A percentile compares a stretch with the other conserved stretches of the same genome.
Conservation (phyloP, 2,888 invertebrate genomes). For the Platycheirus rosarum region DNA sequence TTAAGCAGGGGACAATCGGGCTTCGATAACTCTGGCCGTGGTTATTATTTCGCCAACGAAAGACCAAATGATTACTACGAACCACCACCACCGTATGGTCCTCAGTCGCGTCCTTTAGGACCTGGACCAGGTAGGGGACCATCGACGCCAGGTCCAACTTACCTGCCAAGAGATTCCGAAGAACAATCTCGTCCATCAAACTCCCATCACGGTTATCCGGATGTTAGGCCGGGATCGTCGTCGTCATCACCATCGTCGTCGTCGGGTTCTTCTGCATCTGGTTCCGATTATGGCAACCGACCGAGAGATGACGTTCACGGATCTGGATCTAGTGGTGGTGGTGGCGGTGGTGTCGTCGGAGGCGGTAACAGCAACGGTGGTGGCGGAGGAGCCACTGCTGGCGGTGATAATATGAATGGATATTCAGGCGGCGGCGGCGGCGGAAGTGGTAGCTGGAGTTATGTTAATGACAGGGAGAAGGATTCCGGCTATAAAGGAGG, state of each 20-base stretch:
- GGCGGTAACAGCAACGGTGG: constrained; percentile 46
- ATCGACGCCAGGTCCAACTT: constrained; percentile 61
- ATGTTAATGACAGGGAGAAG: constrained; percentile 76
- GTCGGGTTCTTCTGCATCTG: constrained; percentile 49
- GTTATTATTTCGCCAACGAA: constrained; percentile 86
- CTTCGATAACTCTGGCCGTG: constrained; percentile 86
- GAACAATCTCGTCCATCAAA: constrained; percentile 71
- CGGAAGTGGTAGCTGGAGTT: constrained; percentile 75
- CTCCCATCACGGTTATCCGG: constrained; percentile 54
- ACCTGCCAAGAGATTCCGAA: constrained; percentile 54
- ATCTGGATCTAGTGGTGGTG: constrained; percentile 45
- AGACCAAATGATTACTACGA: constrained; percentile 79
- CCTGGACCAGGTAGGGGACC: constrained; percentile 51
- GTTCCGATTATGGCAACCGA: constrained; percentile 74
- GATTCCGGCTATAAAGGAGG: constrained; percentile 74
- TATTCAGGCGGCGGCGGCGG: constrained; percentile 75
- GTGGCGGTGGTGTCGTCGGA: constrained; percentile 57
- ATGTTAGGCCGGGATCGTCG: constrained; percentile 62
- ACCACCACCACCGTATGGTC: constrained; percentile 57
- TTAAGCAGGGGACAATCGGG: constrained; percentile 85
- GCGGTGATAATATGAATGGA: constrained; percentile 71
- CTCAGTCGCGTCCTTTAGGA: constrained; percentile 54
- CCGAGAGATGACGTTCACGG: constrained; percentile 76
- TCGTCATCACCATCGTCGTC: constrained; percentile 62
- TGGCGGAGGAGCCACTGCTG: constrained; percentile 54